A percentile compares a stretch with the other conserved stretches of the same genome.
phyloP scores from a whole-genome alignment of 2,113 vertebrate genomes.

The Myotis brandtii region DNA sequence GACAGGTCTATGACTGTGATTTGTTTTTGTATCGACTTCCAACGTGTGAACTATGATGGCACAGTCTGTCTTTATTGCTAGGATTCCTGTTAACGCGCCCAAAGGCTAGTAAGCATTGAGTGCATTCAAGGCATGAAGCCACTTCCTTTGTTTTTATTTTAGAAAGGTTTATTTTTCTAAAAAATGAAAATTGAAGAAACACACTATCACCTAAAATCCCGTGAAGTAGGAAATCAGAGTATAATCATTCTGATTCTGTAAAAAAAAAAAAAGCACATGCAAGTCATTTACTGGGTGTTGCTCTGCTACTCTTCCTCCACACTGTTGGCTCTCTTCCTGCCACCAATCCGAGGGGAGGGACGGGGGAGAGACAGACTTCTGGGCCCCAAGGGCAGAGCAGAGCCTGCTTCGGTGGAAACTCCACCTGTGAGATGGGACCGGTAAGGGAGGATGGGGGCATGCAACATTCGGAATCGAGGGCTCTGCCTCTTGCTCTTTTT shows the following conservation, averaged over 20 bases:
- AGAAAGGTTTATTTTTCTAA: not conserved
- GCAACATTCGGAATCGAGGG: not conserved
- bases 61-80: conserved; percentile 55
- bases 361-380: not conserved
- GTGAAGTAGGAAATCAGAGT: not conserved
- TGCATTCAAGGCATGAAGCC: conserved; percentile 34
- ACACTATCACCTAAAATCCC: not conserved
- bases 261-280: not conserved
- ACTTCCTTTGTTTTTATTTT: not conserved
- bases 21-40: conserved; percentile 47
- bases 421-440: not conserved
- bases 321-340: not conserved
- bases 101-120: conserved; percentile 55
- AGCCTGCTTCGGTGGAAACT: not conserved
- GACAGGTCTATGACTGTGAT: not conserved
- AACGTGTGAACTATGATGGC: conserved; percentile 25
- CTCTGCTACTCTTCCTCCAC: not conserved
- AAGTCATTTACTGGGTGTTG: not conserved
- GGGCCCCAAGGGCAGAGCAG: not conserved
- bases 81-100: conserved; percentile 50
- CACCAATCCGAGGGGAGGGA: not conserved
- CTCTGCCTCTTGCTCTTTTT: not conserved
- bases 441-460: not conserved
- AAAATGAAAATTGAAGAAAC: conserved; percentile 21
- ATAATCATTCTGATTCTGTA: not conserved